Base-by-base conservation (phyloP, 2,797 vertebrate species). In the Luscinia luscinia region DNA sequence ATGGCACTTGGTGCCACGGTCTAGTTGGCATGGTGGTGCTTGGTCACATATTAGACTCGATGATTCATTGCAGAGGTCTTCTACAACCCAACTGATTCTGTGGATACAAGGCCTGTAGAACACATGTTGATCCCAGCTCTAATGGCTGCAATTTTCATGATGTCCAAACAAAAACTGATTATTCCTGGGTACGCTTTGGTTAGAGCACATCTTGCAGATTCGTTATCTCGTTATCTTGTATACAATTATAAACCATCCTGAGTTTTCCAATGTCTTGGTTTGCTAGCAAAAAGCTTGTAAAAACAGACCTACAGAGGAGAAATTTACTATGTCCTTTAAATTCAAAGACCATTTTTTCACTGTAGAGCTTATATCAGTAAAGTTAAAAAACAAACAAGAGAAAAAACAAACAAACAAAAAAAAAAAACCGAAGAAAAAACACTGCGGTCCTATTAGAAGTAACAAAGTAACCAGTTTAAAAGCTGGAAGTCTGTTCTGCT, bases 1-100 rank as follows among this genome's bases (percentile, higher is more conserved):
- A 10, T 5, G 4, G 12, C 28, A 51, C 28, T 64, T 21, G 19
- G 11, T 22, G 34, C 41, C 41, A 9, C 4, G 20, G 21, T 46
- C 45, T 52, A 52, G 12, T 14, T 40, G 45, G 12, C 12, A 32
- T 5, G 28, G 17, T 41, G 72, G 9, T 32, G 17, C 34, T 52
- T 0, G 0, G 15, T 23, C 24, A 22, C 2, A 58, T 9, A 38
- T 40, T 36, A 13, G 26, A 46, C 18, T 41, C 1, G 0, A 27
- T 32, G 12, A 52, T 46, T 38, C 27, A 52, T 46, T 38, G 20
- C 22, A 55, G 45, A 41, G 6, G 12, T 58, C 9, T 54, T 72
- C 77, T 36, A 40, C 34, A 84, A 36, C 12, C 7, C 20, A 72
- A 6, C 0, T 36, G 7, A 36, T 52, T 34, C 11, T 12, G 13